These are phyloP conservation scores for Drosophila willistoni DNA, from an alignment of 1,140 invertebrate genomes.

Conservation along the genomic window DNA sequence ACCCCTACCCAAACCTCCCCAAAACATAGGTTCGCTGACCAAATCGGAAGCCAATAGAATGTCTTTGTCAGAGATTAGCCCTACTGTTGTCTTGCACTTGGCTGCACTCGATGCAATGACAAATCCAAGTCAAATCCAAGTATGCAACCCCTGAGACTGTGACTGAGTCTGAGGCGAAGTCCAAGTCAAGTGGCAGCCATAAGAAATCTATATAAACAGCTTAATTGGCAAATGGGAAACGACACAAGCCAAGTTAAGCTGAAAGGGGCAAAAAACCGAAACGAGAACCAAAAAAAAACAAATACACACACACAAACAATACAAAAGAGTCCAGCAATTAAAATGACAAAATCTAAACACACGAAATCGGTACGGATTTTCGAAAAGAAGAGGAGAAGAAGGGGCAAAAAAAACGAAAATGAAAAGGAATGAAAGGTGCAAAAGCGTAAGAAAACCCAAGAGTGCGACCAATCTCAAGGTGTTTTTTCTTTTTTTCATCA, in stretches of 20 bases:
- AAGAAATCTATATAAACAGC: slow-evolving; percentile 77
- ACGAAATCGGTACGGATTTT: slow-evolving; percentile 69
- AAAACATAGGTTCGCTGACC: slow-evolving; percentile 60
- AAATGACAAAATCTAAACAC: slow-evolving; percentile 81
- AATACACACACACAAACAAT: slow-evolving; percentile 26
- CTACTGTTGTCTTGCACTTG: slow-evolving; percentile 37
- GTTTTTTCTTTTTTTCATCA: slow-evolving; percentile 51
- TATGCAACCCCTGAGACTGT: slow-evolving; percentile 9
- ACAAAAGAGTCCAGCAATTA: slow-evolving; percentile 61
- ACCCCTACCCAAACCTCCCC: not conserved
- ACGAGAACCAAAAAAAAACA: slow-evolving; percentile 29
- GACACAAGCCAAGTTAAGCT: slow-evolving; percentile 61
- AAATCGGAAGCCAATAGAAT: slow-evolving; percentile 75
- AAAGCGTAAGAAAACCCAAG: slow-evolving; percentile 54
- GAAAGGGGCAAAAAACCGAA: slow-evolving; percentile 56
- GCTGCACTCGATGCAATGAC: slow-evolving; percentile 16
- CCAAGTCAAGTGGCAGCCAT: slow-evolving; percentile 54
- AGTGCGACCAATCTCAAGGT: slow-evolving; percentile 65
- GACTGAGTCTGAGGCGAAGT: slow-evolving; percentile 15
- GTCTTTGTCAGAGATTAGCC: slow-evolving; percentile 53
- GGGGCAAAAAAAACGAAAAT: too few relatives aligned
- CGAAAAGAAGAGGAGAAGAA: not conserved
- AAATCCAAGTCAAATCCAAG: slow-evolving; percentile 71
- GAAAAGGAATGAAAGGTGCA: slow-evolving; percentile 60
- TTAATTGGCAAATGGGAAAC: slow-evolving; percentile 67